Percentiles rank a stretch among this genome's conserved stretches.
Conservation (phyloP, 2,888 invertebrate genomes). For the Lasioglossum oenotherae region DNA sequence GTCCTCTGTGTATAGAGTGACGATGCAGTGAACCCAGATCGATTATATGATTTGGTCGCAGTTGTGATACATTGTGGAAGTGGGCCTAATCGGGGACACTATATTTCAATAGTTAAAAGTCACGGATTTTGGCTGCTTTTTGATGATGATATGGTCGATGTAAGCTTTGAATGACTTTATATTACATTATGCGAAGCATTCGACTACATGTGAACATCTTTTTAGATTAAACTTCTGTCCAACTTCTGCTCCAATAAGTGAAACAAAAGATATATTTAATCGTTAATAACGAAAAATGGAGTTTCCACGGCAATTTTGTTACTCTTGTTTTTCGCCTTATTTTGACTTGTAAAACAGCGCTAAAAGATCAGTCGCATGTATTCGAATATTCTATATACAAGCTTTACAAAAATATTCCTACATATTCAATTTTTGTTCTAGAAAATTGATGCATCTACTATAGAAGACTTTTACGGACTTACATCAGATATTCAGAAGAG, state of each 20-base stretch:
- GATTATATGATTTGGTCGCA: slow-evolving; percentile 99
- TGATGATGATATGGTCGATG: slow-evolving; percentile 99
- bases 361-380: background rate
- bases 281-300: background rate
- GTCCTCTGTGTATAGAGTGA: slow-evolving; percentile 90
- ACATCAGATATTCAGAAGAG: slow-evolving; percentile 99
- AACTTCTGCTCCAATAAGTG: background rate
- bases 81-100: slow-evolving; percentile 99
- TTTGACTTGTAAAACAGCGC: background rate
- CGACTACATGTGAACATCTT: background rate
- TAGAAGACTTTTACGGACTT: slow-evolving; percentile 99
- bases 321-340: background rate
- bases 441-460: slow-evolving; percentile 99
- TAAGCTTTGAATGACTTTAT: slow-evolving; percentile 85
- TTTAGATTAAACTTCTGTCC: background rate
- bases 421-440: slow-evolving; percentile 84
- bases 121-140: slow-evolving; percentile 99
- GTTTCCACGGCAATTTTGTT: background rate
- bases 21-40: slow-evolving; percentile 99
- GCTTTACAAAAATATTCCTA: slow-evolving; percentile 11
- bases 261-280: background rate
- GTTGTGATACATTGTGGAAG: slow-evolving; percentile 99
- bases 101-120: slow-evolving; percentile 99
- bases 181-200: background rate
- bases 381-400: slow-evolving; percentile 69